Evolutionary conservation across 2,888 invertebrate genomes (phyloP), one percentile per base, ranked within the genome.

Genomic region (Catocala sponsa): DNA sequence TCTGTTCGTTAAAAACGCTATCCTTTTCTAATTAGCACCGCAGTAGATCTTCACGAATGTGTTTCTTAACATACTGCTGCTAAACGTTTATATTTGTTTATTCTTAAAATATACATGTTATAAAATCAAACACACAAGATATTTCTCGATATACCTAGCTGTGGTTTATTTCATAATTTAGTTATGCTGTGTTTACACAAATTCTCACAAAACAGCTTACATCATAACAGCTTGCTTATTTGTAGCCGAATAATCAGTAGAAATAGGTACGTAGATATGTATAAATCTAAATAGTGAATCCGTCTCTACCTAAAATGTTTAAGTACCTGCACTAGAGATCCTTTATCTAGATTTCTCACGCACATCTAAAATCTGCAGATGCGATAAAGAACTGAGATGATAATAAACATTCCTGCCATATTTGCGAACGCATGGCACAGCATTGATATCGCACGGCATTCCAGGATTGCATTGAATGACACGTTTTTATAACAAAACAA

Each of bases 11-110:
- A 65, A 62, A 25, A 66, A 64, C 55, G 59, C 62, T 63, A 66
- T 68, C 65, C 51, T 71, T 64, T 76, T 65, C 42, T 68, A 52
- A 68, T 71, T 76, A 76, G 56, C 74, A 74, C 58, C 47, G 47
- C 56, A 13, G 49, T 54, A 58, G 63, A 63, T 56, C 58, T 65
- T 41, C 59, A 72, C 53, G 63, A 66, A 69, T 44, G 56, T 66
- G 59, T 68, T 72, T 55, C 61, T 74, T 77, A 62, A 44, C 74
- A 70, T 33, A 53, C 43, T 60, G 35, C 41, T 62, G 70, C 60
- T 77, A 74, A 74, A 64, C 48, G 48, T 66, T 69, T 41, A 43
- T 54, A 56, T 73, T 74, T 68, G 52, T 73, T 68, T 68, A 68
- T 61, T 58, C 53, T 69, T 62, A 63, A 62, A 62, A 48, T 59